Evolutionary conservation across 1,140 invertebrate genomes (phyloP).

Genomic region (Ceratina japonica): DNA sequence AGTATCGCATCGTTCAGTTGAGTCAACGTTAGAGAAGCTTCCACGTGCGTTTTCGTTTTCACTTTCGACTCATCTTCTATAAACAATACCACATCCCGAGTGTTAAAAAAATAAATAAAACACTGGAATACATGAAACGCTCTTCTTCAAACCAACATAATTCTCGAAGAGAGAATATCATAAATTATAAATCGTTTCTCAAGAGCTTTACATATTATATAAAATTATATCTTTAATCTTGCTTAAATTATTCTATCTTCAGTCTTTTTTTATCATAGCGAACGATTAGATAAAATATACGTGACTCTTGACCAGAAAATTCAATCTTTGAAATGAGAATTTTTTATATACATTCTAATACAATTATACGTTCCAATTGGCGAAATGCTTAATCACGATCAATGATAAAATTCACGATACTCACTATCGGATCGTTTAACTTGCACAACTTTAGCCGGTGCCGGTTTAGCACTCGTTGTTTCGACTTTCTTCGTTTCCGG

Average conservation of each 20-base stretch:
- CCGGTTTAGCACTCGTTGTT: constrained; percentile 21
- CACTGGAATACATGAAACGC: too few species aligned
- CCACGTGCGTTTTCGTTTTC: constrained; percentile 62
- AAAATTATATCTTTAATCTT: too few species aligned
- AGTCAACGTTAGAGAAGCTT: constrained; percentile 67
- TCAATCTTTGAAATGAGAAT: too few species aligned
- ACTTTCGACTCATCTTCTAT: constrained; percentile 62
- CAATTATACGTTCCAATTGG: background rate
- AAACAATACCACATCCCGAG: constrained; percentile 38
- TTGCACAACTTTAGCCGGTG: constrained; percentile 30
- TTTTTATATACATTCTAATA: too few species aligned
- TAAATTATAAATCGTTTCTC: too few species aligned
- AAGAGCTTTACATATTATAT: too few species aligned
- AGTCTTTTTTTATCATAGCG: too few species aligned
- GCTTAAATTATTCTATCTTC: too few species aligned
- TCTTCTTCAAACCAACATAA: too few species aligned
- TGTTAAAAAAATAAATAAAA: background rate
- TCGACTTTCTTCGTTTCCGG: constrained; percentile 50
- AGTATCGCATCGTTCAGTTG: constrained; percentile 77
- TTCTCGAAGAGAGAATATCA: too few species aligned
- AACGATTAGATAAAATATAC: too few species aligned
- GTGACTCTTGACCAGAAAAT: too few species aligned
- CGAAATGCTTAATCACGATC: constrained; percentile 4
- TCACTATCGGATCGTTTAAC: constrained; percentile 54
- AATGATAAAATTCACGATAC: constrained; percentile 38